Evolutionary conservation across 2,888 invertebrate species (phyloP).

Genomic region (Oscheius sp.): DNA sequence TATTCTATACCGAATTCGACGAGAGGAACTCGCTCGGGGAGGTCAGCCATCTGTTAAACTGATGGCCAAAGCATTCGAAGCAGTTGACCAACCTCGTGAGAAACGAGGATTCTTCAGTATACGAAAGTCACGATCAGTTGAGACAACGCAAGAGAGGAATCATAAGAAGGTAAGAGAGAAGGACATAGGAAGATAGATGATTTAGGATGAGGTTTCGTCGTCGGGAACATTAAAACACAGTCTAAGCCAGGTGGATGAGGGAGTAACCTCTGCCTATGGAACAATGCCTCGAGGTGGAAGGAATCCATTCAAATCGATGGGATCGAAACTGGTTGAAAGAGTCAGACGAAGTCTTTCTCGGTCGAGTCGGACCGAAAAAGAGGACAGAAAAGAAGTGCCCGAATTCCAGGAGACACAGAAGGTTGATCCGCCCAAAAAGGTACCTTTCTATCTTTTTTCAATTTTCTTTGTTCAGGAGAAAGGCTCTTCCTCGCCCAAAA

Average conservation of each 20-base stretch:
- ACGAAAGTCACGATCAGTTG: constrained; percentile 67
- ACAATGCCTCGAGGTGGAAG: constrained; percentile 56
- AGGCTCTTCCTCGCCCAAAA: constrained; percentile 51
- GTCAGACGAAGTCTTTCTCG: constrained; percentile 61
- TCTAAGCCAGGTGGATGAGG: constrained; percentile 46
- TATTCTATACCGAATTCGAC: constrained; percentile 65
- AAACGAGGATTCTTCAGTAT: constrained; percentile 64
- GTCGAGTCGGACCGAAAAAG: constrained; percentile 44
- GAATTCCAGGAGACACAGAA: constrained; percentile 35
- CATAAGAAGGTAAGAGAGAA: constrained; percentile 33
- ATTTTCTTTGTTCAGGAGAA: constrained; percentile 19
- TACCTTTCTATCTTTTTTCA: background rate
- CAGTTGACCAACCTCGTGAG: constrained; percentile 58
- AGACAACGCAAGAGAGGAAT: constrained; percentile 47
- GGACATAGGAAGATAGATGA: background rate
- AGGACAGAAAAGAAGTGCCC: constrained; percentile 39
- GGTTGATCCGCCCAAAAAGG: constrained; percentile 44
- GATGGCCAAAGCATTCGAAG: constrained; percentile 66
- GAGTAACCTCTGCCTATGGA: constrained; percentile 43
- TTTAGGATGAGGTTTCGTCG: constrained; percentile 16
- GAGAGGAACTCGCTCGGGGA: constrained; percentile 68
- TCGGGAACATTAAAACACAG: constrained; percentile 40
- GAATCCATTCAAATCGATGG: constrained; percentile 64
- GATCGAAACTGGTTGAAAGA: constrained; percentile 62
- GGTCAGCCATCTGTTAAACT: constrained; percentile 65